Conservation (phyloP, 1,140 invertebrate genomes). For the Cheumatopsyche charites region DNA sequence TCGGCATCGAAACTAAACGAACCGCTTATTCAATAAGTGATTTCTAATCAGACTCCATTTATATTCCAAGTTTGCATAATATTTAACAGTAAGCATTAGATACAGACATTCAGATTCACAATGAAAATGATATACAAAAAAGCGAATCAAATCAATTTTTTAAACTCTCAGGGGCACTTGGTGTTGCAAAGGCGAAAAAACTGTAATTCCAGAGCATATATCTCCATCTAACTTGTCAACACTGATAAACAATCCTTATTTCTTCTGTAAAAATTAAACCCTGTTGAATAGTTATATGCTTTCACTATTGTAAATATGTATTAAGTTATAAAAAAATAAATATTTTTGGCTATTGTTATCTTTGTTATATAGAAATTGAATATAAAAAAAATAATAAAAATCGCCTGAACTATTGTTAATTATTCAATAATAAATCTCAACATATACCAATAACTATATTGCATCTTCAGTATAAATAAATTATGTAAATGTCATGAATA, state of each 20-base stretch:
- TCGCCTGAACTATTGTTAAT: slow-evolving; percentile 47
- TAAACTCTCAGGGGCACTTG: slow-evolving; percentile 11
- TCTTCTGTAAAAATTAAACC: slow-evolving; percentile 45
- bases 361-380: slow-evolving; percentile 46
- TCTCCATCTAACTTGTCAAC: slow-evolving; percentile 35
- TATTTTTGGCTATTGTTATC: slow-evolving; percentile 49
- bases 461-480: slow-evolving; percentile 47
- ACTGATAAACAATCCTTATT: slow-evolving; percentile 39
- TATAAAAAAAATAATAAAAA: slow-evolving; percentile 41
- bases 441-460: slow-evolving; percentile 45
- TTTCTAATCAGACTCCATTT: slow-evolving; percentile 31
- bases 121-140: background rate
- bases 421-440: slow-evolving; percentile 44
- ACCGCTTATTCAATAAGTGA: slow-evolving; percentile 35
- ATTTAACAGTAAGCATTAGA: slow-evolving; percentile 27
- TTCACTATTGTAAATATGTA: slow-evolving; percentile 48
- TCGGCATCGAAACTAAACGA: slow-evolving; percentile 23
- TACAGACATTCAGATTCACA: slow-evolving; percentile 17
- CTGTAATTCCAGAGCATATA: slow-evolving; percentile 26
- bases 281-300: slow-evolving; percentile 45
- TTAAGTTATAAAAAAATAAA: slow-evolving; percentile 49
- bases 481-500: slow-evolving; percentile 49
- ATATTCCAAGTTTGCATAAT: slow-evolving; percentile 32
- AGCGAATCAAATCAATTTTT: background rate
- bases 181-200: slow-evolving; percentile 25